A percentile compares a stretch with the other conserved stretches of the same genome.
Evolutionary conservation across 2,113 vertebrate genomes (phyloP).

Genomic region (Oenanthe melanoleuca): DNA sequence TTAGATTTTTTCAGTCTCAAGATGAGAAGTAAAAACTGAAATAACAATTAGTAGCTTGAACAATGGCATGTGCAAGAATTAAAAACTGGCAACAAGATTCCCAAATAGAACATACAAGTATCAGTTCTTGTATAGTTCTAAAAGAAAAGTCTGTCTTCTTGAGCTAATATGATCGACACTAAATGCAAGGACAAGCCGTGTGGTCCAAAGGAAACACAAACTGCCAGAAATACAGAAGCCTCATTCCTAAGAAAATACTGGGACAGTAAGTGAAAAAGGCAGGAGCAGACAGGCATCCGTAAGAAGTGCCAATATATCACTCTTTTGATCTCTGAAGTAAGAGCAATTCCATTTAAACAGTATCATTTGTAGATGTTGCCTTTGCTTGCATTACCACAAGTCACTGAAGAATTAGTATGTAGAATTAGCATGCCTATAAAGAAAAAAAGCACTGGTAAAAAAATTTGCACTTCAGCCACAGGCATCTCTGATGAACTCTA

Average conservation of each 20-base stretch:
- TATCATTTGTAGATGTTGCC: neutral
- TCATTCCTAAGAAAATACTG: neutral
- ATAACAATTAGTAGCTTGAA: neutral
- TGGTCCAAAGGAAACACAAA: neutral
- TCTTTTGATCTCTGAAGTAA: neutral
- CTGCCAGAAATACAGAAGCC: neutral
- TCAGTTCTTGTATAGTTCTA: neutral
- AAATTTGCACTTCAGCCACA: neutral
- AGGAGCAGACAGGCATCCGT: neutral
- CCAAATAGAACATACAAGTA: neutral
- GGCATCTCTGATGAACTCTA: neutral
- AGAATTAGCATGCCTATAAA: neutral
- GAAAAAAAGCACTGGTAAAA: neutral
- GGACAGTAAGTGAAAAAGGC: neutral
- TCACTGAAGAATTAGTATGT: neutral
- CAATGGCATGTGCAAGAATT: neutral
- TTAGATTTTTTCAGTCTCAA: neutral
- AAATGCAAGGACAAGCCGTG: neutral
- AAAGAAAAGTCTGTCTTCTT: neutral
- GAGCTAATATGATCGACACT: neutral
- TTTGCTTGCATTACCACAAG: neutral
- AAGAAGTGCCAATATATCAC: neutral
- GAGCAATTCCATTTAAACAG: neutral
- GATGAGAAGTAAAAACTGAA: neutral
- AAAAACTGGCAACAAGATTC: neutral